These are phyloP conservation scores for Glossophaga mutica DNA, from an alignment of 2,797 vertebrate species.

Conservation along the genomic window DNA sequence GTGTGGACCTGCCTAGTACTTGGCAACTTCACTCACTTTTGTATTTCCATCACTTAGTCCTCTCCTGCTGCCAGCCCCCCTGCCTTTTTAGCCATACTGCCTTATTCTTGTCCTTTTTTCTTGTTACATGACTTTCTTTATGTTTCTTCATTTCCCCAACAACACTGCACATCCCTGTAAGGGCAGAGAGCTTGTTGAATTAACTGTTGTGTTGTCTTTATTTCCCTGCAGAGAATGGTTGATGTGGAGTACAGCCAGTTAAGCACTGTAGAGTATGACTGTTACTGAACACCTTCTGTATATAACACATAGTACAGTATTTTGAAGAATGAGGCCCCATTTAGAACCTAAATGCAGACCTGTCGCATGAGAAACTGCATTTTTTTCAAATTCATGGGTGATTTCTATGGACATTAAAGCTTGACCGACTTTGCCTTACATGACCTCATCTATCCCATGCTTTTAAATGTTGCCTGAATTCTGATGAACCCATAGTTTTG, in stretches of 20 bases:
- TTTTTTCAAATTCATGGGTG: neutral
- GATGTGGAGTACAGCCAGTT: neutral
- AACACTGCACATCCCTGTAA: neutral
- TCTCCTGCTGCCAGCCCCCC: neutral
- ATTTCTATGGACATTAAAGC: neutral
- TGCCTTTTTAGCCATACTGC: neutral
- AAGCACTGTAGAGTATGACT: neutral
- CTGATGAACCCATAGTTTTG: neutral
- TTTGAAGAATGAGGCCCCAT: neutral
- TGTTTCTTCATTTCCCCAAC: neutral
- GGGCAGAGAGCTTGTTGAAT: neutral
- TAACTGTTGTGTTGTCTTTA: neutral
- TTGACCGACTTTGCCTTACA: neutral
- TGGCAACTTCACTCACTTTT: neutral
- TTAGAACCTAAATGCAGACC: neutral
- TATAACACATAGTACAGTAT: neutral
- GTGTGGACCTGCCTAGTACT: neutral
- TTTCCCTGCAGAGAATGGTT: neutral
- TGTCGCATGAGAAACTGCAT: neutral
- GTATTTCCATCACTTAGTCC: neutral
- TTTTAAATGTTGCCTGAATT: neutral
- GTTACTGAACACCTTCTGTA: neutral
- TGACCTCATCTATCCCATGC: neutral
- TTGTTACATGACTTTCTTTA: neutral
- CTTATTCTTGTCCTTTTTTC: neutral